Conservation (phyloP, 1,140 invertebrate species). For the Arion vulgaris region DNA sequence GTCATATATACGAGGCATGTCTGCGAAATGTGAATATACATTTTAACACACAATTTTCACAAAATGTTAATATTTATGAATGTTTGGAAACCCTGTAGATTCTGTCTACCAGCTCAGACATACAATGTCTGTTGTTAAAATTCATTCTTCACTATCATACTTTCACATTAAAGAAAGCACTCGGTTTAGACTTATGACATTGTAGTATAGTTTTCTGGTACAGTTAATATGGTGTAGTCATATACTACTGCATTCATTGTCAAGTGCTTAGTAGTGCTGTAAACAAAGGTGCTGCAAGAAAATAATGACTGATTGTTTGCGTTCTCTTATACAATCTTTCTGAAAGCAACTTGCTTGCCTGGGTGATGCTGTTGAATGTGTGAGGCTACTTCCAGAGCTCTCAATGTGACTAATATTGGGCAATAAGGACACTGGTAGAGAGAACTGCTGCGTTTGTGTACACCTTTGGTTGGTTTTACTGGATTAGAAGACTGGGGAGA, state of each 20-base stretch:
- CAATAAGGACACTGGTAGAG: constrained; percentile 56
- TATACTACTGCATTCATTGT: no score
- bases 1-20: no score
- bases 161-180: neutral
- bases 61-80: no score
- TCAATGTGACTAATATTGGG: constrained; percentile 44
- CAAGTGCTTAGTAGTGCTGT: no score
- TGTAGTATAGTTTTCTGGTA: neutral
- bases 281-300: neutral
- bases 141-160: neutral
- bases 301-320: neutral
- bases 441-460: constrained; percentile 32
- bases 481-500: constrained; percentile 9
- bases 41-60: no score
- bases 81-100: no score
- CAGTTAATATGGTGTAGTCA: neutral
- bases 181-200: neutral
- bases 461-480: constrained; percentile 7
- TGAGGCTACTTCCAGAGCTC: constrained; percentile 48
- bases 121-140: no score
- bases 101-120: no score
- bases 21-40: no score
- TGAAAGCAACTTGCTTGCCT: constrained; percentile 42
- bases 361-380: constrained; percentile 54
- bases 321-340: constrained; percentile 2